phyloP scores from a whole-genome alignment of 2,797 vertebrate species.

The Sebastes elongatus region DNA sequence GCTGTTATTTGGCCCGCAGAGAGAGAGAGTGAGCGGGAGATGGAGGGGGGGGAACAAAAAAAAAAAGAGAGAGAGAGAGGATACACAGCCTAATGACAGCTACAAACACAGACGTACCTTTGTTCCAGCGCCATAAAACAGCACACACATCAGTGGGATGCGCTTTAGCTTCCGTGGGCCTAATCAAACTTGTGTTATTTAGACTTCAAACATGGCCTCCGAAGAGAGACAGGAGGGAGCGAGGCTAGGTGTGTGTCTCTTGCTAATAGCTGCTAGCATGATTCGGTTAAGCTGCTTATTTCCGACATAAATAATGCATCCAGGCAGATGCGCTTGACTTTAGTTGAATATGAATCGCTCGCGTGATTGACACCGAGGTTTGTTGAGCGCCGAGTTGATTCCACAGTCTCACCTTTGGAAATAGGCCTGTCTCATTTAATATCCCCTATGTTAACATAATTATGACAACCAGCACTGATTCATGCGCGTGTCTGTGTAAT shows the following conservation, averaged over 20 bases:
- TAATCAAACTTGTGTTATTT: slow-evolving; percentile 83
- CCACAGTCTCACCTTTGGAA: slow-evolving; percentile 81
- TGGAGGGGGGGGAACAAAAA: neutral
- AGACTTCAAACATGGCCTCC: slow-evolving; percentile 84
- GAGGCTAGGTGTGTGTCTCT: slow-evolving; percentile 78
- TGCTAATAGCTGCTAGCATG: slow-evolving; percentile 83
- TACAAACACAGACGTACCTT: slow-evolving; percentile 78
- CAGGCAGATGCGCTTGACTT: slow-evolving; percentile 83
- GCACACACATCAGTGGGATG: slow-evolving; percentile 67
- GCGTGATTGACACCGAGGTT: slow-evolving; percentile 81
- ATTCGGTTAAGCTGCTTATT: slow-evolving; percentile 84
- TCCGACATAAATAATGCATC: slow-evolving; percentile 85
- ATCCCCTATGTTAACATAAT: slow-evolving; percentile 78
- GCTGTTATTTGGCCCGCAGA: slow-evolving; percentile 79
- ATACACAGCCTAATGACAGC: slow-evolving; percentile 81
- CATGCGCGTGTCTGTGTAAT: slow-evolving; percentile 71
- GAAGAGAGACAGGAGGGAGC: slow-evolving; percentile 65
- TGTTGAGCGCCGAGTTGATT: slow-evolving; percentile 77
- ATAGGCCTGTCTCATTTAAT: slow-evolving; percentile 82
- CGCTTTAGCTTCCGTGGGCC: slow-evolving; percentile 73
- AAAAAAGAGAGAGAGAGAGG: slow-evolving; percentile 41
- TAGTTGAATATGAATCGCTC: slow-evolving; percentile 78
- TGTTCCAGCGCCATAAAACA: slow-evolving; percentile 71
- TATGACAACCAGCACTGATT: slow-evolving; percentile 80
- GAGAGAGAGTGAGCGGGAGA: slow-evolving; percentile 19